Evolutionary conservation across 2,113 vertebrate genomes (phyloP), one percentile per base, ranked within the genome.

Genomic region (Myotis brandtii): DNA sequence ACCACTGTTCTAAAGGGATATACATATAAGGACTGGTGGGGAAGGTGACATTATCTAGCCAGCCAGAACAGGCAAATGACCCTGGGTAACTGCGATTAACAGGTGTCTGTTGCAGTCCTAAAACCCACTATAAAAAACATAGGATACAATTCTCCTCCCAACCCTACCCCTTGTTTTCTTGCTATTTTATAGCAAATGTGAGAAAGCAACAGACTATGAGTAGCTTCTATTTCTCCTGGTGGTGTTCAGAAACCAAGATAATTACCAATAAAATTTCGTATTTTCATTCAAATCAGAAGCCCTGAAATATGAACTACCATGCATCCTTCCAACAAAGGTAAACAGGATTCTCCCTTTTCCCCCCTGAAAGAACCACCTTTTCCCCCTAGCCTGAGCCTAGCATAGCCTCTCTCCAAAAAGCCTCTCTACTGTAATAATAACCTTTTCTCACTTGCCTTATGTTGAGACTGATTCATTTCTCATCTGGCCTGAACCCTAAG

Each of bases 181-280:
- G 59, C 54, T 91, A 25, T 67, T 93, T 84, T 84, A 62, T 85
- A 95, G 43, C 56, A 96, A 95, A 87, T 16, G 54, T 70, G 72
- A 94, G 52, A 80, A 89, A 92, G 80, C 8, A 87, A 54, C 0
- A 54, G 25, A 64, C 4, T 52, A 50, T 50, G 11, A 80, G 21
- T 27, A 79, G 12, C 32, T 32, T 66, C 66, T 27, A 85, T 52
- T 89, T 89, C 72, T 95, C 90, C 46, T 16, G 10, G 11, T 46
- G 14, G 27, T 77, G 21, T 56, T 79, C 23, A 94, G 37, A 11
- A 94, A 93, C 43, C 34, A 88, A 82, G n/a, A n/a, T 37, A 89
- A 94, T 56, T 84, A 72, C 64, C 69, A 76, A 88, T 0, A 88
- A n/a, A 77, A 92, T 72, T 48, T 66, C 79, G 20, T 37, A 40